phyloP scores from a whole-genome alignment of 2,113 vertebrate genomes.

The Apodemus speciosus region DNA sequence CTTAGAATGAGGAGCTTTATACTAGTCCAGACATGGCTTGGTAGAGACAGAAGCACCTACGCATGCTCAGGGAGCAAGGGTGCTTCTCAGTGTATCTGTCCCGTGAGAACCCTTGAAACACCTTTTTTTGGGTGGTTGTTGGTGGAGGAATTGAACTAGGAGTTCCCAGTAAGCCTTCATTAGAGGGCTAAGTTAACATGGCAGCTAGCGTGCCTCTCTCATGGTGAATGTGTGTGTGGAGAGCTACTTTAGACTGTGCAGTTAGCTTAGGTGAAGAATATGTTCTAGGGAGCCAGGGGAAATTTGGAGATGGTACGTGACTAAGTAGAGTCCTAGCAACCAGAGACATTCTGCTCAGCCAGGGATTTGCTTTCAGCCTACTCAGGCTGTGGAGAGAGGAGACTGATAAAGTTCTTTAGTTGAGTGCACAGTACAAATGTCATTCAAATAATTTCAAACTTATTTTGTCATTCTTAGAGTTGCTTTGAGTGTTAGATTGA shows the following conservation, averaged over 20 bases:
- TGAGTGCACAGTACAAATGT: constrained; percentile 19
- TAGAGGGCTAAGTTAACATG: not conserved
- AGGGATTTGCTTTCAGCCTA: not conserved
- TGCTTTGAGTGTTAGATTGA: constrained; percentile 31
- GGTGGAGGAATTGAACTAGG: constrained; percentile 53
- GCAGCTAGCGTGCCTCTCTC: constrained; percentile 8
- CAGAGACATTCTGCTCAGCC: not conserved
- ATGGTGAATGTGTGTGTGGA: constrained; percentile 12
- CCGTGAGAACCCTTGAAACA: constrained; percentile 69
- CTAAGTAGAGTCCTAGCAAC: not conserved
- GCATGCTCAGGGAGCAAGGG: constrained; percentile 68
- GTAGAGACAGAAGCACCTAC: constrained; percentile 61
- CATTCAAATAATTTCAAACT: constrained; percentile 42
- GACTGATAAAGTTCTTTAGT: constrained; percentile 22
- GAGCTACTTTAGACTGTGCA: not conserved
- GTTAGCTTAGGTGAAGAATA: not conserved
- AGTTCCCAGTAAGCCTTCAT: not conserved
- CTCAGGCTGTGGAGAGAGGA: constrained; percentile 12
- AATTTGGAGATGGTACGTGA: not conserved
- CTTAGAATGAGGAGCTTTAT: constrained; percentile 51
- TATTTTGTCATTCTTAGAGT: constrained; percentile 33
- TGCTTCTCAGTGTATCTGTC: constrained; percentile 65
- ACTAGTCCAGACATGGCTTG: constrained; percentile 43
- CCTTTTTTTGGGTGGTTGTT: constrained; percentile 56
- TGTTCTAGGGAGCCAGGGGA: not conserved